Base-by-base conservation (phyloP, 1,140 invertebrate species). In the Saccostrea cuccullata region DNA sequence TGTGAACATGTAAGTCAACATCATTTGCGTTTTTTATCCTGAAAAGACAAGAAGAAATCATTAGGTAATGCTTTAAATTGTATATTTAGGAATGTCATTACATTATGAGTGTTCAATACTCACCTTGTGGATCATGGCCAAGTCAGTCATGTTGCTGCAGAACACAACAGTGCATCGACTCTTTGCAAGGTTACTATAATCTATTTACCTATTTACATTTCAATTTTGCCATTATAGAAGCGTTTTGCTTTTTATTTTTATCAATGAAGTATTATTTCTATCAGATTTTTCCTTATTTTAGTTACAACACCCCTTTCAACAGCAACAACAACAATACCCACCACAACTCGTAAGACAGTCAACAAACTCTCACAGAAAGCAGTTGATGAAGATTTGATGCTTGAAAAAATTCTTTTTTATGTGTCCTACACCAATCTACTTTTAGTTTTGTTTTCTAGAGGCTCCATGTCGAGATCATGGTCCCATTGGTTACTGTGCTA, bases 81-180 rank as follows among this genome's bases (percentile, higher is more conserved):
- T 77, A 15, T 77, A 1, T 30, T 26, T 30, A 77, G 70, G 70
- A 77, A 77, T 77, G 70, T 36, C 23, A 77, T 36, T 77, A 30
- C 15, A 12, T 30, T 36, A 30, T 77, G 70, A 30, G 9, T 6
- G 30, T 77, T 36, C 70, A 77, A 0, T 77, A 77, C 9, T 30
- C 70, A 6, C 26, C 70, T 26, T 77, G 70, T 77, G 26, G 70
- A 36, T 77, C 70, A 30, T 77, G 70, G 70, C 70, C 70, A 15
- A 26, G 23, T 8, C 30, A 26, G 30, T 77, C 70, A 12, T 77
- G 70, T 77, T 77, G 70, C 30, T 77, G 70, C 15, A 36, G 70
- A 77, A 77, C 70, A 77, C 70, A 77, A 12, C 23, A 36, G 26
- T 77, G 70, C 26, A 77, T 77, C 70, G 70, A 77, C 26, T 77